phyloP scores from a whole-genome alignment of 64 coral and sea anemone genomes.

The Dendronephthya gigantea region DNA sequence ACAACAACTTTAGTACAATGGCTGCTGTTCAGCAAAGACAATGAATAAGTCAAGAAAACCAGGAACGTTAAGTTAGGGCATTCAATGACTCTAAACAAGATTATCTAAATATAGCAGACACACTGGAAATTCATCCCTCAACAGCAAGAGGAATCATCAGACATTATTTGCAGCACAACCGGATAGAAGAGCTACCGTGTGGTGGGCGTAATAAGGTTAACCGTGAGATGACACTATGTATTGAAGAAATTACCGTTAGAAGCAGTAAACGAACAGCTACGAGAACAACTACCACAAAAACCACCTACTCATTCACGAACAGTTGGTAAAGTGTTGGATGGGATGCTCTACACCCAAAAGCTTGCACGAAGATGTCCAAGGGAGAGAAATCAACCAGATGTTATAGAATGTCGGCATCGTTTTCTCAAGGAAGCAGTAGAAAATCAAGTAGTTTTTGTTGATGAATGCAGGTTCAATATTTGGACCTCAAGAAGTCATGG shows the following conservation, averaged over 20 bases:
- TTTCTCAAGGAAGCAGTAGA: neutral
- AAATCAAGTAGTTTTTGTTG: constrained; percentile 1
- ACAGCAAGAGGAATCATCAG: constrained; percentile 32
- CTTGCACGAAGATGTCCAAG: constrained; percentile 22
- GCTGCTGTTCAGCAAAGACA: neutral
- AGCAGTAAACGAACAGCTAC: constrained; percentile 31
- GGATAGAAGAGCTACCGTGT: neutral
- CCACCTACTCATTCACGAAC: neutral
- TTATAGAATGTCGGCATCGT: neutral
- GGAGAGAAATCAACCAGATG: constrained; percentile 25
- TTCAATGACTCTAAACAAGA: constrained; percentile 16
- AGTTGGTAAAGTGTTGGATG: constrained; percentile 17
- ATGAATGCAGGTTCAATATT: constrained; percentile 37
- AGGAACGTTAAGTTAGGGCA: neutral
- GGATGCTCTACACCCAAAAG: constrained; percentile 8
- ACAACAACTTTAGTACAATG: neutral
- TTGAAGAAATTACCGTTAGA: constrained; percentile 33
- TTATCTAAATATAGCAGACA: neutral
- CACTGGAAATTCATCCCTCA: neutral
- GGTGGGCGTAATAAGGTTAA: constrained; percentile 21
- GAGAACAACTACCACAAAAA: constrained; percentile 18
- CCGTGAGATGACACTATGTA: constrained; percentile 35
- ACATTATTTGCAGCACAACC: neutral
- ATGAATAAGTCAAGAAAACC: constrained; percentile 13
- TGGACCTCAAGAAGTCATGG: constrained; percentile 26